phyloP scores from a whole-genome alignment of 2,797 vertebrate species.

The Onychomys arenicola region DNA sequence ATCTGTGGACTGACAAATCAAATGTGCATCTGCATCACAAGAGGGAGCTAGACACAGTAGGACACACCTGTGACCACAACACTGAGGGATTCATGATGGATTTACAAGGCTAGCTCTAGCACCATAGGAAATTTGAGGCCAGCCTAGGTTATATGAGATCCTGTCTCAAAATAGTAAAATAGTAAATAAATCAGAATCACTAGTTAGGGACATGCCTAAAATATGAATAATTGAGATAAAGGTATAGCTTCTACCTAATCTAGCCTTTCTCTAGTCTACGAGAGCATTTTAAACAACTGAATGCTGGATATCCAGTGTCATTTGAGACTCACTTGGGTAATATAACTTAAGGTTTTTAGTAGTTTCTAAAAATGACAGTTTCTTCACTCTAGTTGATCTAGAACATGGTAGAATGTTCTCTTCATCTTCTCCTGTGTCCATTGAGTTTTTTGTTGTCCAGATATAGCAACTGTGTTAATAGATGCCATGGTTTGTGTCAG shows the following conservation, averaged over 20 bases:
- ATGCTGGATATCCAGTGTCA: neutral
- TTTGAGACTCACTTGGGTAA: neutral
- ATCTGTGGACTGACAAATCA: neutral
- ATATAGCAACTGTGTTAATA: neutral
- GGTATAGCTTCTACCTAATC: neutral
- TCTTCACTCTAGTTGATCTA: slow-evolving; percentile 1
- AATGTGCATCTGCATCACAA: neutral
- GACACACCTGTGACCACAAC: neutral
- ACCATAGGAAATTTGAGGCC: neutral
- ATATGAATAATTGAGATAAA: neutral
- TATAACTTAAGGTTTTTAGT: neutral
- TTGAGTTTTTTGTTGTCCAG: slow-evolving; percentile 2
- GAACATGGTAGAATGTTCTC: neutral
- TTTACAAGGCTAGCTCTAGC: no score
- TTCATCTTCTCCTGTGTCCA: neutral
- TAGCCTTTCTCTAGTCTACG: neutral
- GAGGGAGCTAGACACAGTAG: neutral
- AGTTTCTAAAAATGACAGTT: neutral
- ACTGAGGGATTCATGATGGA: no score
- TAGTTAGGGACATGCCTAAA: neutral
- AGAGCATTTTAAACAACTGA: neutral
- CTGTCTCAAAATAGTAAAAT: neutral
- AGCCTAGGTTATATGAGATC: neutral
- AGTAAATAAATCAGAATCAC: neutral
- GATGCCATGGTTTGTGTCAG: neutral